Evolutionary conservation across 2,113 vertebrate species (phyloP).

Genomic region (Sterrhoptilus dennistouni): DNA sequence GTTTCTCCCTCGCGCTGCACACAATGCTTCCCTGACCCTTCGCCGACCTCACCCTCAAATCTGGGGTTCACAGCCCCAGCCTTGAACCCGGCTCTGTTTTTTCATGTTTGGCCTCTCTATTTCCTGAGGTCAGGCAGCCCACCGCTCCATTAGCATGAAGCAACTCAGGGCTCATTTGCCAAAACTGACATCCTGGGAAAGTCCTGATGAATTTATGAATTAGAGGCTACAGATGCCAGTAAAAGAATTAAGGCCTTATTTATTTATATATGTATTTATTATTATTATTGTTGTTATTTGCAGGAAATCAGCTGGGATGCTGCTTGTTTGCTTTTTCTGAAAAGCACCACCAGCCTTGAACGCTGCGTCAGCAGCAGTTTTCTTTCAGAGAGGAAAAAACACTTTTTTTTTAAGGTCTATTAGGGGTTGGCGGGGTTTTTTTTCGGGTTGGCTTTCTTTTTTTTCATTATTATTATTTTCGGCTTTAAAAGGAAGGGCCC

Average conservation of each 20-base stretch:
- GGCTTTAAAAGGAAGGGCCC: not conserved
- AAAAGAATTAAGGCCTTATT: constrained; percentile 22
- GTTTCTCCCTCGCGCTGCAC: not conserved
- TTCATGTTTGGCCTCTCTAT: constrained; percentile 70
- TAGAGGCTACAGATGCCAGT: constrained; percentile 50
- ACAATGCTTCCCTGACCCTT: constrained; percentile 44
- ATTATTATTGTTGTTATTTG: not conserved
- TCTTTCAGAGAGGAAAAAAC: constrained; percentile 51
- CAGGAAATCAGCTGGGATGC: not conserved
- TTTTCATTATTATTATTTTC: not conserved
- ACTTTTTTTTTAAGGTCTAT: not conserved
- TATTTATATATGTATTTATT: not conserved
- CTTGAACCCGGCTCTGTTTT: constrained; percentile 68
- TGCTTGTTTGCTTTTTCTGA: constrained; percentile 20
- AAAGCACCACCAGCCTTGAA: not conserved
- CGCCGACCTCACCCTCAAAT: constrained; percentile 48
- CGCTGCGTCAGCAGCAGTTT: constrained; percentile 38
- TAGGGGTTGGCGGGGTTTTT: not conserved
- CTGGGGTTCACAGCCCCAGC: constrained; percentile 65
- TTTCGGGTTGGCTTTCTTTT: not conserved
- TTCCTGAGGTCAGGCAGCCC: constrained; percentile 73
- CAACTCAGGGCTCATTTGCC: constrained; percentile 53
- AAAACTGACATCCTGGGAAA: constrained; percentile 61
- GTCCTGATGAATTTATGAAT: constrained; percentile 63
- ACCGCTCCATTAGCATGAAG: constrained; percentile 64